Evolutionary conservation across 2,888 invertebrate species (phyloP).

Genomic region (Pasiphila rectangulata): DNA sequence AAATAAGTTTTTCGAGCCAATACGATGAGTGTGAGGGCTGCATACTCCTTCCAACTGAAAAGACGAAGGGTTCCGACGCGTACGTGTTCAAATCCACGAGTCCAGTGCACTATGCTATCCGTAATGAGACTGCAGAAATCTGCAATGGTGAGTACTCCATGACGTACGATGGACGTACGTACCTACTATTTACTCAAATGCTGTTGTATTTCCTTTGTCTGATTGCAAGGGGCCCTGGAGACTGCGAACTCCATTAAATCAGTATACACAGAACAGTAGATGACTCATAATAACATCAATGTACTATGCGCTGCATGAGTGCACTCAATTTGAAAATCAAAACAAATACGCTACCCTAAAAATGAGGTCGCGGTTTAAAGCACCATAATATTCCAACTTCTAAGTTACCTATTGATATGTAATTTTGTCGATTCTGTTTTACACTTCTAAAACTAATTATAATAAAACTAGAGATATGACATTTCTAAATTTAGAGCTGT

Average conservation of each 20-base stretch:
- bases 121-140: conserved; percentile 48
- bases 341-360: too few relatives aligned
- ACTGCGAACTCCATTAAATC: background rate
- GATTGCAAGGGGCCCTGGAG: background rate
- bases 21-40: conserved; percentile 73
- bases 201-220: conserved; percentile 13
- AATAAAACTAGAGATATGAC: too few relatives aligned
- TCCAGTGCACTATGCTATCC: conserved; percentile 56
- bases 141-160: conserved; percentile 58
- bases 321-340: too few relatives aligned
- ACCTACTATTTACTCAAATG: conserved; percentile 25
- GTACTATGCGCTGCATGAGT: too few relatives aligned
- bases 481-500: too few relatives aligned
- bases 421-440: too few relatives aligned
- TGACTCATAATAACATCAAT: too few relatives aligned
- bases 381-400: too few relatives aligned
- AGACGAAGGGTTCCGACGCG: conserved; percentile 40
- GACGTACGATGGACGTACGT: conserved; percentile 9
- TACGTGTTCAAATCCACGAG: conserved; percentile 58
- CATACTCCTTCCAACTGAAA: conserved; percentile 46
- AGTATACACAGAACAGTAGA: too few relatives aligned
- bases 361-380: too few relatives aligned
- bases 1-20: conserved; percentile 65
- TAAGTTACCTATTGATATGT: too few relatives aligned
- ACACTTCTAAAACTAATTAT: too few relatives aligned